Base-by-base conservation (phyloP, 2,113 vertebrate species). In the Suncus etruscus region DNA sequence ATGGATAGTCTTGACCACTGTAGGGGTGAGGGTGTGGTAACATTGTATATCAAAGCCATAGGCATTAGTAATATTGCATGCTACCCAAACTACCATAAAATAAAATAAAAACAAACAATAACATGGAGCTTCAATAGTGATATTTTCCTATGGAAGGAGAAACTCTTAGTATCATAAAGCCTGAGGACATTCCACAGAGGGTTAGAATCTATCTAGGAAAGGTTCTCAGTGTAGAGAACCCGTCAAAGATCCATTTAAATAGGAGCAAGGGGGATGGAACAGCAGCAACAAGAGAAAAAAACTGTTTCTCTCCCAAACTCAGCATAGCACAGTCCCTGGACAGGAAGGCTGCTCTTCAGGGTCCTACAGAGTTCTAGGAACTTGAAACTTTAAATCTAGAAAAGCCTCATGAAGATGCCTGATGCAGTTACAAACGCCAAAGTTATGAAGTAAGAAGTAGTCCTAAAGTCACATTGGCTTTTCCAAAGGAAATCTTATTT, bases 261-360 rank as follows among this genome's bases (percentile, higher is more conserved):
- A 39, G 39, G 39, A 39, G 39, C 39, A 39, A 39, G 39, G 39
- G 39, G 39, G 39, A 39, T 39, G 39, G 83, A 90, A 39, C 39
- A 39, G 31, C 25, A 88, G 31, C 27, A 76, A 50, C n/a, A n/a
- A 54, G 16, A 86, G 50, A 65, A 48, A 39, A 39, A 74, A 72
- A 75, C 29, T 51, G 27, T 45, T 29, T 12, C 89, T 58, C 10
- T 24, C 10, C 61, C 2, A 47, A 51, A 74, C 9, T 58, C 70
- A 74, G 61, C 22, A 31, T 39, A 50, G 77, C 29, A 45, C 65
- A 54, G 39, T 74, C 16, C 3, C 5, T 8, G 27, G 27, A 93
- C 70, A 76, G 50, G 24, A 24, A 72, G 31, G 20, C 39, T 15
- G 27, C 91, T 95, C 58, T 93, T 93, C 81, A 39, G 32, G 84